These are phyloP conservation scores for Artemia sinica DNA, from an alignment of 2,888 invertebrate genomes.

Conservation along the genomic window DNA sequence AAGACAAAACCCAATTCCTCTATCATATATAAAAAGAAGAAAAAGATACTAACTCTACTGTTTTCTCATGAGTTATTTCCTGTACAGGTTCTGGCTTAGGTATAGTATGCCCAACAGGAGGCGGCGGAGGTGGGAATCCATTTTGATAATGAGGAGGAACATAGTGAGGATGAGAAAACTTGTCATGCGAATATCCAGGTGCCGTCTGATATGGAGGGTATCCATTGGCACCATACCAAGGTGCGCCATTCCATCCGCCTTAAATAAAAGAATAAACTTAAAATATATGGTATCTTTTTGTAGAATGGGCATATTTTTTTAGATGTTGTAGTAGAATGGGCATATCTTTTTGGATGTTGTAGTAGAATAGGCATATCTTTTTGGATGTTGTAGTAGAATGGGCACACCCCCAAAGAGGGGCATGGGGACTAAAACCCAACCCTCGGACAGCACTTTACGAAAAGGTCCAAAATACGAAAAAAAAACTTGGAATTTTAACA, in stretches of 20 bases:
- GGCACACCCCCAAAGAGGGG: background rate
- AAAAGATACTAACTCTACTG: conserved; percentile 4
- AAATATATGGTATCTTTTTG: no score
- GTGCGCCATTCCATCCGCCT: background rate
- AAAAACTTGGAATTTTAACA: background rate
- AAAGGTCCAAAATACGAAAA: background rate
- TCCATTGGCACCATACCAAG: background rate
- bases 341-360: no score
- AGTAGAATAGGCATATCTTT: no score
- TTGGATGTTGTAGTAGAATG: no score
- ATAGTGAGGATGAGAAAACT: background rate
- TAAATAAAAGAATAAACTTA: no score
- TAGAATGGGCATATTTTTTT: no score
- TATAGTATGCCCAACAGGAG: background rate
- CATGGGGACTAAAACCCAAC: background rate
- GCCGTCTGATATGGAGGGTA: background rate
- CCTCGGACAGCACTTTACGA: background rate
- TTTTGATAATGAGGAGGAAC: conserved; percentile 2
- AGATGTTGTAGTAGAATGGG: no score
- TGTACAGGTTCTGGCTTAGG: background rate
- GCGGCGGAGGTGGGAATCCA: background rate
- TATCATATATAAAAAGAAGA: background rate
- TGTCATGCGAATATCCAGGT: background rate
- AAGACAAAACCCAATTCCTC: no score
- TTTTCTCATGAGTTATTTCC: conserved; percentile 1